Evolutionary conservation across 2,888 invertebrate genomes (phyloP).

Genomic region (Pristionchus maxplancki): DNA sequence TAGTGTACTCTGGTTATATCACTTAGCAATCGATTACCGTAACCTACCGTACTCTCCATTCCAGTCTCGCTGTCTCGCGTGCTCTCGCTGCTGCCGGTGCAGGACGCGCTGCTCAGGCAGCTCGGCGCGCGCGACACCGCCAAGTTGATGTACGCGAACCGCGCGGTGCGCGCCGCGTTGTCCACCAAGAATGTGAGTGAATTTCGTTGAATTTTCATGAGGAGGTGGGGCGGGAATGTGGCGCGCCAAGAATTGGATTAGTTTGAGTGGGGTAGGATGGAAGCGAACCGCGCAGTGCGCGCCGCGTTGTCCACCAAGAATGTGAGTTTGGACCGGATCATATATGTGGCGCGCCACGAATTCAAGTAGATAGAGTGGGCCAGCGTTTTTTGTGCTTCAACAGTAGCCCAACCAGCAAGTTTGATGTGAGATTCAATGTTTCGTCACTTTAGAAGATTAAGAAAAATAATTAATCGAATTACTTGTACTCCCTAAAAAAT

Average conservation of each 20-base stretch:
- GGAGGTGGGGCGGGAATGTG: too few relatives aligned
- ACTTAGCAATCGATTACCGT: too few relatives aligned
- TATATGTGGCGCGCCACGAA: too few relatives aligned
- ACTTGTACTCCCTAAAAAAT: neutral
- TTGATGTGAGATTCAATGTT: too few relatives aligned
- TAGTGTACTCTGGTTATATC: too few relatives aligned
- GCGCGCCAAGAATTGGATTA: too few relatives aligned
- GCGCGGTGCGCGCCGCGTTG: conserved; percentile 18
- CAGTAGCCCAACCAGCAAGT: too few relatives aligned
- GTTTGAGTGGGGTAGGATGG: too few relatives aligned
- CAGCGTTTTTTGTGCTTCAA: too few relatives aligned
- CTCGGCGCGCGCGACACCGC: neutral
- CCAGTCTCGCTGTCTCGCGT: conserved; percentile 47
- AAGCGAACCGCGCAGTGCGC: neutral
- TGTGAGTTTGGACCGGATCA: too few relatives aligned
- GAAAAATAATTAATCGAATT: neutral
- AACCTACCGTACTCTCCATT: neutral
- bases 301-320: conserved; percentile 21
- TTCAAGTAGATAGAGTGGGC: too few relatives aligned
- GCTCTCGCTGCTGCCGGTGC: conserved; percentile 41
- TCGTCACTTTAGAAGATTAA: neutral
- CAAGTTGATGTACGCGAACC: neutral
- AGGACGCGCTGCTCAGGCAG: neutral
- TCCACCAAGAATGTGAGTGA: conserved; percentile 23
- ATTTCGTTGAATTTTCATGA: too few relatives aligned